A percentile compares a stretch with the other conserved stretches of the same genome.
Evolutionary conservation across 2,113 vertebrate species (phyloP).

Genomic region (Dasyurus viverrinus): DNA sequence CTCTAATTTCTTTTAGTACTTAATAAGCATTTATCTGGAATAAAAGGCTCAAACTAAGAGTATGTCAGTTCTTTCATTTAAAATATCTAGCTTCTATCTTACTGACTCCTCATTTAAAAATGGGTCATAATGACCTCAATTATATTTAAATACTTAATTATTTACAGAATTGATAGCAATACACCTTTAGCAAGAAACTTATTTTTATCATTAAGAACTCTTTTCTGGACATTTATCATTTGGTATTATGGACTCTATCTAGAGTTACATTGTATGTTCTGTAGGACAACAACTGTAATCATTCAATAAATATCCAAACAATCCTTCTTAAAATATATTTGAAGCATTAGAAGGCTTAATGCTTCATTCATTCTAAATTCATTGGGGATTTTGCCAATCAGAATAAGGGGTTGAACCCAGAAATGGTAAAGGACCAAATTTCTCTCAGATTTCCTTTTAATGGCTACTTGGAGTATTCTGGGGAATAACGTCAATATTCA

Average conservation of each 20-base stretch:
- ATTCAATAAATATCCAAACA: slow-evolving; percentile 1
- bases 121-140: not conserved
- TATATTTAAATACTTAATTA: not conserved
- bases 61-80: not conserved
- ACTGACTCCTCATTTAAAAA: slow-evolving; percentile 40
- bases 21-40: not conserved
- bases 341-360: slow-evolving; percentile 9
- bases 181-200: slow-evolving; percentile 32
- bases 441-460: slow-evolving; percentile 16
- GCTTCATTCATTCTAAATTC: slow-evolving; percentile 40
- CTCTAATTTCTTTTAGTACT: not conserved
- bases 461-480: slow-evolving; percentile 11
- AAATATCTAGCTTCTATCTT: not conserved
- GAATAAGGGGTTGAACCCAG: not conserved
- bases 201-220: slow-evolving; percentile 58
- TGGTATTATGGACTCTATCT: slow-evolving; percentile 21
- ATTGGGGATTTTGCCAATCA: slow-evolving; percentile 21
- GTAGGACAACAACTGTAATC: slow-evolving; percentile 19
- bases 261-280: slow-evolving; percentile 24
- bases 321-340: slow-evolving; percentile 9
- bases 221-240: slow-evolving; percentile 22
- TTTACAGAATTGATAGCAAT: slow-evolving; percentile 29
- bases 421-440: slow-evolving; percentile 1
- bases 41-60: not conserved
- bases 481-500: slow-evolving; percentile 10